Evolutionary conservation across 2,888 invertebrate genomes (phyloP).

Genomic region (Axea sp.): DNA sequence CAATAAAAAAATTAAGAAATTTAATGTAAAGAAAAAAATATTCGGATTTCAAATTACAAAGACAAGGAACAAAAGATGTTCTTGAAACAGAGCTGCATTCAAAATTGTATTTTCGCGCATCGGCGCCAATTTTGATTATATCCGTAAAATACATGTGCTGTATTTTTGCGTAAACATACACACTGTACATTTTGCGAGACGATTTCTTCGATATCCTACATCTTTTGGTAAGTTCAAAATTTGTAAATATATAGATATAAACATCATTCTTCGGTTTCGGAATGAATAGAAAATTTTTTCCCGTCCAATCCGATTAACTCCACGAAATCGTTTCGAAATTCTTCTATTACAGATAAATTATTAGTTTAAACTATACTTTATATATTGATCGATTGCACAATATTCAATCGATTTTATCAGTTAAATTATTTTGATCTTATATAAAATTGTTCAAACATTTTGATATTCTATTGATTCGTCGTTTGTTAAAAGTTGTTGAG

Average conservation of each 20-base stretch:
- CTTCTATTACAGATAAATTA: too few relatives aligned
- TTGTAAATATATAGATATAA: slow-evolving; percentile 12
- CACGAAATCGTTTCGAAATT: slow-evolving; percentile 1
- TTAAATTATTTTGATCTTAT: slow-evolving; percentile 21
- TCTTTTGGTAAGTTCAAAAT: too few relatives aligned
- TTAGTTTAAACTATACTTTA: not conserved
- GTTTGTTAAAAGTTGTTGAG: slow-evolving; percentile 32
- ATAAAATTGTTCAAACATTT: slow-evolving; percentile 30
- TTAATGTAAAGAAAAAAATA: not conserved
- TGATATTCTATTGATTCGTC: slow-evolving; percentile 41
- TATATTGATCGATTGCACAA: slow-evolving; percentile 18
- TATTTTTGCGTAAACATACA: too few relatives aligned
- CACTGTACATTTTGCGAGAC: not conserved
- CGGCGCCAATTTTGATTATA: not conserved
- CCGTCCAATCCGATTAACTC: not conserved
- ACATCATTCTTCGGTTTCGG: not conserved
- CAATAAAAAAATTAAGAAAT: not conserved
- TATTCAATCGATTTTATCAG: slow-evolving; percentile 27
- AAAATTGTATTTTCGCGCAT: not conserved
- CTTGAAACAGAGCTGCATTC: not conserved
- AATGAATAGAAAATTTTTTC: not conserved
- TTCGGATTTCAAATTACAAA: slow-evolving; percentile 4
- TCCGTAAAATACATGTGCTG: too few relatives aligned
- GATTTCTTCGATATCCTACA: too few relatives aligned
- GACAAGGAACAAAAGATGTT: too few relatives aligned